Conservation (phyloP, 2,797 vertebrate genomes). For the Borostomias antarcticus region DNA sequence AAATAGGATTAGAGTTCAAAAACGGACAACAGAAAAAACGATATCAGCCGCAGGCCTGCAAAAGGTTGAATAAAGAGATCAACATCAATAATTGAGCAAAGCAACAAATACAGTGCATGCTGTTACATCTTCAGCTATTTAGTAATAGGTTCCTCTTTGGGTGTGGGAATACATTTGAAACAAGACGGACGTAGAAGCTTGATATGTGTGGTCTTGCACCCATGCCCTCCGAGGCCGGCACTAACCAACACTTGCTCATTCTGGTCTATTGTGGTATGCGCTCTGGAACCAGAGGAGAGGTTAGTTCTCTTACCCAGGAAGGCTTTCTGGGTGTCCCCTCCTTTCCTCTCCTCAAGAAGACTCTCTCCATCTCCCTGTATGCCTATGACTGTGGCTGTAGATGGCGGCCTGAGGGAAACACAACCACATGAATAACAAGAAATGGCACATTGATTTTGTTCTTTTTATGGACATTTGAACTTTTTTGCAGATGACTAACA, state of each 20-base stretch:
- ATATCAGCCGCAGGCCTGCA: neutral
- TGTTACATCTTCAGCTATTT: neutral
- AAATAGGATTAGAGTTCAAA: no score
- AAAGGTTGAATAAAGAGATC: neutral
- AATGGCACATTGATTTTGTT: no score
- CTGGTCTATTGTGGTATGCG: constrained; percentile 6
- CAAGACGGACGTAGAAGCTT: no score
- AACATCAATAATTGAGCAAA: neutral
- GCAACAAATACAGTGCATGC: neutral
- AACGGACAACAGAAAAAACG: neutral
- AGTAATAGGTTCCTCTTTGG: no score
- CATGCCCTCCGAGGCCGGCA: neutral
- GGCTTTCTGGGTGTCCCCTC: constrained; percentile 86
- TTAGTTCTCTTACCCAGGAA: constrained; percentile 76
- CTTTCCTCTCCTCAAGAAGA: constrained; percentile 88
- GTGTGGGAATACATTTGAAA: no score
- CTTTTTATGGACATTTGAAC: no score
- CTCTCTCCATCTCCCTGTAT: constrained; percentile 88
- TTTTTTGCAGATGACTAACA: no score
- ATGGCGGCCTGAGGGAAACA: constrained; percentile 82
- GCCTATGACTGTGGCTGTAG: constrained; percentile 89
- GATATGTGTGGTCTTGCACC: no score
- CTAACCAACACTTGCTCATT: neutral
- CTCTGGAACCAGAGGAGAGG: constrained; percentile 30
- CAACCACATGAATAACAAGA: constrained; percentile 6